Percentiles rank a stretch among this genome's conserved stretches.
Conservation (phyloP, 2,113 vertebrate species). For the Pluvianellus socialis region DNA sequence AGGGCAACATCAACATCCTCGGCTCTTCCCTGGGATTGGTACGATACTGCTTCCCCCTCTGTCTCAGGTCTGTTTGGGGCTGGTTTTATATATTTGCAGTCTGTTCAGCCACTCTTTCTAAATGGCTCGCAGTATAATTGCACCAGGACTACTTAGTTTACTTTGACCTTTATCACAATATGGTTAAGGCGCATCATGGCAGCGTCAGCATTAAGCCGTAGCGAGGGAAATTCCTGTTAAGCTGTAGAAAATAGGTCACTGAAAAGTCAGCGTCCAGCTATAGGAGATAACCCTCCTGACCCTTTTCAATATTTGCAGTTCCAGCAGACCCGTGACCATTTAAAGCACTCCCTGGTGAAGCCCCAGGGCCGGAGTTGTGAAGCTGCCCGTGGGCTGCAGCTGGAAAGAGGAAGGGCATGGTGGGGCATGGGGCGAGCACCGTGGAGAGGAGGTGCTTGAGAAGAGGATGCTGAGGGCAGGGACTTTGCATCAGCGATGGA, state of each 20-base stretch:
- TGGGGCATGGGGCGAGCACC: accelerated
- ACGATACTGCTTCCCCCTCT: background rate
- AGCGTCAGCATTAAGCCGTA: background rate
- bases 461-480: accelerated
- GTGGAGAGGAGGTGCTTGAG: accelerated
- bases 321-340: background rate
- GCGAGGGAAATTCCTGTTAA: background rate
- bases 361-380: background rate
- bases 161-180: background rate
- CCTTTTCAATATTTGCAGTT: background rate
- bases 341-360: background rate
- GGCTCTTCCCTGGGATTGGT: background rate
- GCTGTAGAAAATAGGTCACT: background rate
- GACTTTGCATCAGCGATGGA: background rate
- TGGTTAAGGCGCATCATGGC: background rate
- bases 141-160: background rate
- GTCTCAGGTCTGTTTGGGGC: accelerated
- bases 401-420: accelerated
- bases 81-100: background rate
- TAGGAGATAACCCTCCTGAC: background rate
- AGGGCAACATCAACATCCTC: background rate
- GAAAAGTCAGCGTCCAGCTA: background rate
- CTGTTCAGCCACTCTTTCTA: background rate
- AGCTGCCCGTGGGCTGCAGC: background rate
- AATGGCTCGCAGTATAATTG: background rate